phyloP scores from a whole-genome alignment of 2,888 invertebrate species.

The Thymelicus lineola region DNA sequence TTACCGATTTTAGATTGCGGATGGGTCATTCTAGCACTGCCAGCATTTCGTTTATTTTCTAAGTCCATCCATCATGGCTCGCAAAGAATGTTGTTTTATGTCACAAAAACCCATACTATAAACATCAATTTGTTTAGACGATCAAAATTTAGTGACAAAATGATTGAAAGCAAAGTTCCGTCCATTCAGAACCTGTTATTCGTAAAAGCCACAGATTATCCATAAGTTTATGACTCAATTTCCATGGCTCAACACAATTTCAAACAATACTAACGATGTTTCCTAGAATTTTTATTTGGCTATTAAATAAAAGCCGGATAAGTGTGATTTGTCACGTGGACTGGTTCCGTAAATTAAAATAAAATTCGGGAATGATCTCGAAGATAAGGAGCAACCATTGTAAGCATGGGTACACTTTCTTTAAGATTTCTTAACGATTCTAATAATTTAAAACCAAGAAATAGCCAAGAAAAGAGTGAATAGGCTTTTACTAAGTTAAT shows the following conservation, averaged over 20 bases:
- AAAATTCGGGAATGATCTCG: too few relatives aligned
- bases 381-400: too few relatives aligned
- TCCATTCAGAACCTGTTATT: conserved; percentile 38
- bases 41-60: conserved; percentile 20
- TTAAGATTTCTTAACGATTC: too few relatives aligned
- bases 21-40: too few relatives aligned
- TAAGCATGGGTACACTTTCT: too few relatives aligned
- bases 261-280: conserved; percentile 35
- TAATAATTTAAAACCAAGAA: too few relatives aligned
- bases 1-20: too few relatives aligned
- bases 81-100: conserved; percentile 28
- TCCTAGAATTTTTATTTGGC: conserved; percentile 36
- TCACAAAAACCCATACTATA: conserved; percentile 32
- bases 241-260: conserved; percentile 38
- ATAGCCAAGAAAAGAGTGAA: too few relatives aligned
- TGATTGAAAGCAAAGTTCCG: conserved; percentile 35
- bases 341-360: neutral
- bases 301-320: conserved; percentile 33
- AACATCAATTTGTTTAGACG: conserved; percentile 35
- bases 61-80: conserved; percentile 5
- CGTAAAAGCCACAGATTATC: conserved; percentile 26
- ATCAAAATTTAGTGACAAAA: conserved; percentile 36
- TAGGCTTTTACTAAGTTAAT: too few relatives aligned
- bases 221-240: conserved; percentile 40
- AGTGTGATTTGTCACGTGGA: neutral